Conservation (phyloP, 2,888 invertebrate genomes). For the Spisula solida region DNA sequence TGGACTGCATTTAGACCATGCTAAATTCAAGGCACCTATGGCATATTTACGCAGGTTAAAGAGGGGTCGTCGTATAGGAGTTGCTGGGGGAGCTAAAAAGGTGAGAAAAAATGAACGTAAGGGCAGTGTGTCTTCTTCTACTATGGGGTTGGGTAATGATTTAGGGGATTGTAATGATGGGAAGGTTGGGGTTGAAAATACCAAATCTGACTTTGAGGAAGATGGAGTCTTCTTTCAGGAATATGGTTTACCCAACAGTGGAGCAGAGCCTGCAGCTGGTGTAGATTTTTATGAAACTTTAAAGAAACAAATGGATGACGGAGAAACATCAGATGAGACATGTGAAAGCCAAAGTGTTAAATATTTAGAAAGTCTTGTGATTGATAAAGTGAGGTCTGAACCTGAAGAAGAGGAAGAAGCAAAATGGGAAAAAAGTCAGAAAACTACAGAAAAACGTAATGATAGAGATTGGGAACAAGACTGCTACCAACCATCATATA, state of each 20-base stretch:
- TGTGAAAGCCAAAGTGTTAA: conserved; percentile 40
- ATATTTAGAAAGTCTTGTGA: conserved; percentile 47
- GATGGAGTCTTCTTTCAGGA: conserved; percentile 59
- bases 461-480: conserved; percentile 42
- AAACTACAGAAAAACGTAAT: background rate
- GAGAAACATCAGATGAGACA: conserved; percentile 35
- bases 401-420: conserved; percentile 19
- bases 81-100: conserved; percentile 71
- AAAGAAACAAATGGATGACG: conserved; percentile 27
- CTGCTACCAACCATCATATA: conserved; percentile 39
- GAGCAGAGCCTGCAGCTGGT: background rate
- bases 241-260: conserved; percentile 15
- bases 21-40: conserved; percentile 72
- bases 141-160: conserved; percentile 55
- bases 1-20: conserved; percentile 78
- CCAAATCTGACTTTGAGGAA: conserved; percentile 55
- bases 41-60: conserved; percentile 76
- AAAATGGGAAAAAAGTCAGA: background rate
- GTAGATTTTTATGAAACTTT: conserved; percentile 41
- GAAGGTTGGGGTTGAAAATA: conserved; percentile 60
- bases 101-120: conserved; percentile 72
- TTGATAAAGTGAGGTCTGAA: conserved; percentile 45
- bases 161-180: conserved; percentile 56
- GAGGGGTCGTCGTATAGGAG: conserved; percentile 75
- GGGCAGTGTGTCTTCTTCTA: conserved; percentile 59